phyloP scores from a whole-genome alignment of 2,797 vertebrate species.

The Euthynnus affinis region DNA sequence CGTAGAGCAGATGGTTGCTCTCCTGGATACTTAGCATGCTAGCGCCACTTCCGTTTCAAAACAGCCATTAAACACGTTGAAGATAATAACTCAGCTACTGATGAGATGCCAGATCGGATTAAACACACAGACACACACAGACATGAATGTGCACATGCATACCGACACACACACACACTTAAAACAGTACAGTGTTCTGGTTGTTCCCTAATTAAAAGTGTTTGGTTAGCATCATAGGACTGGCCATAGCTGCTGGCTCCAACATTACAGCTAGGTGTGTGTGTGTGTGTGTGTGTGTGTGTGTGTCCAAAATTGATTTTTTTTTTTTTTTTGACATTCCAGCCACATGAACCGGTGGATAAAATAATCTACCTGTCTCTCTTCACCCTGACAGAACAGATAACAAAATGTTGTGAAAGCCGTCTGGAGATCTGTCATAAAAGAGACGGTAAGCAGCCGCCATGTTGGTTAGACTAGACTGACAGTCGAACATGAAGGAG shows the following conservation, averaged over 20 bases:
- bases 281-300: slow-evolving; percentile 13
- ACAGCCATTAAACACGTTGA: slow-evolving; percentile 40
- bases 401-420: background rate
- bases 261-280: background rate
- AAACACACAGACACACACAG: slow-evolving; percentile 11
- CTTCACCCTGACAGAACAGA: background rate
- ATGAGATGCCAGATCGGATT: slow-evolving; percentile 41
- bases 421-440: background rate
- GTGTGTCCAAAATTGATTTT: slow-evolving; percentile 2
- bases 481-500: too few species aligned
- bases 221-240: slow-evolving; percentile 25
- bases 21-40: slow-evolving; percentile 41
- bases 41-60: slow-evolving; percentile 32
- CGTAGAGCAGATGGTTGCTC: slow-evolving; percentile 55
- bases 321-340: background rate
- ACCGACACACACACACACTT: slow-evolving; percentile 1
- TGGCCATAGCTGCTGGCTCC: slow-evolving; percentile 35
- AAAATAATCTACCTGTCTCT: background rate
- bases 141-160: slow-evolving; percentile 19
- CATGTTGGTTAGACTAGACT: background rate
- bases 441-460: background rate
- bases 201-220: slow-evolving; percentile 40
- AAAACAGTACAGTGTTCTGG: slow-evolving; percentile 17
- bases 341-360: background rate
- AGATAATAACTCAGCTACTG: slow-evolving; percentile 49